Base-by-base conservation (phyloP, 2,888 invertebrate species). In the Caenorhabditis sp. region DNA sequence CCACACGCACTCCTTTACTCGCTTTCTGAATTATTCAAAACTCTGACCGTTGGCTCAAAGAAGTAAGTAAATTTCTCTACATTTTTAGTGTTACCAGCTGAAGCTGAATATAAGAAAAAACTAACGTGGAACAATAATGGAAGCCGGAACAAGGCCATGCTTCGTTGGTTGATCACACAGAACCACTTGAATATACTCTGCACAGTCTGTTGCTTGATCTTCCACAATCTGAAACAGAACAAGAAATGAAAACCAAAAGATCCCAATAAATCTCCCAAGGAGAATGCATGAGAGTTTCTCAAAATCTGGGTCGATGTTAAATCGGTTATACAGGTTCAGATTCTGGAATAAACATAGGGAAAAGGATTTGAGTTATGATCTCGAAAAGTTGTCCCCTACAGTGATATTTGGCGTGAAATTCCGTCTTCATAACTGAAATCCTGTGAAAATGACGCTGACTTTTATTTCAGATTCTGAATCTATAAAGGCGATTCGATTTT, bases 121-220 rank as follows among this genome's bases (percentile, higher is more conserved):
- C 82, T 70, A n/a, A 86, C 87, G 86, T 75, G 86, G 85, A 4
- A 82, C 77, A 22, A 87, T 77, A 3, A 87, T 86, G 12, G 77
- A 74, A 24, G 28, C 75, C 0, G 87, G 87, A 16, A 87, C 82
- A 51, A 86, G 85, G 1, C 87, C 87, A n/a, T 82, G 75, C 28
- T 82, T 66, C 19, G 66, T 44, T 1, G 85, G 85, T 8, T 84
- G 80, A 24, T 87, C 87, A n/a, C 74, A 76, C 0, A 86, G 59
- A 2, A 82, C 77, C 10, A 86, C 86, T 69, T 81, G 80, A 28
- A 86, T 61, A 58, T 68, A 85, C 38, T 87, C 87, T 31, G 87
- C 74, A 56, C 38, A 64, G 28, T 85, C 87, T 12, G 79, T 77
- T 4, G 87, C 76, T 58, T 86, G 85, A 41, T 85, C 82, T 51